Conservation (phyloP, 1,140 invertebrate species). For the Frieseomelitta varia region DNA sequence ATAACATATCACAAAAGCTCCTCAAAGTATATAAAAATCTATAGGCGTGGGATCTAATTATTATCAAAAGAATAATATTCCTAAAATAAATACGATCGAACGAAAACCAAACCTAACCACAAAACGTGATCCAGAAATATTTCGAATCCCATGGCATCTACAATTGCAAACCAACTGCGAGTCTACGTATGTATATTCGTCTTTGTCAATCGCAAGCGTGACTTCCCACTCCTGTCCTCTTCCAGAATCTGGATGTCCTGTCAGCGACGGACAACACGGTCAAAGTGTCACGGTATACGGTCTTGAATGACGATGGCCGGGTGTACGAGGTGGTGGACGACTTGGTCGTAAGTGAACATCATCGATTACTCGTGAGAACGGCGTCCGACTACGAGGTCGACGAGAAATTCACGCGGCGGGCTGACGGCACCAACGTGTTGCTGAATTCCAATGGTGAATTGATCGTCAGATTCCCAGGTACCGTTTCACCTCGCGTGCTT, state of each 20-base stretch:
- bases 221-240: not conserved
- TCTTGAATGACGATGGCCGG: conserved; percentile 71
- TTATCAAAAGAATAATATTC: no score
- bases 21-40: no score
- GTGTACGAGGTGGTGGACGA: conserved; percentile 71
- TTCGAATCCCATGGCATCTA: no score
- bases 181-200: not conserved
- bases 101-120: no score
- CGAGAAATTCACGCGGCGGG: conserved; percentile 82
- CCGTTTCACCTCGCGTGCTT: not conserved
- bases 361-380: conserved; percentile 81
- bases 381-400: conserved; percentile 81
- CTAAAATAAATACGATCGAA: no score
- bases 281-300: conserved; percentile 64
- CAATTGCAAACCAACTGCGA: not conserved
- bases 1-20: no score
- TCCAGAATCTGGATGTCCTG: not conserved
- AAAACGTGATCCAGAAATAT: no score
- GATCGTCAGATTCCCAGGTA: conserved; percentile 76
- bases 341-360: conserved; percentile 71
- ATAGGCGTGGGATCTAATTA: no score
- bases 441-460: conserved; percentile 81
- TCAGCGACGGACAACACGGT: conserved; percentile 18
- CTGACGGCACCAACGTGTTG: conserved; percentile 82
- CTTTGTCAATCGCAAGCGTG: not conserved